Evolutionary conservation across 2,888 invertebrate species (phyloP), one percentile per base, ranked within the genome.

Genomic region (Sphaerophoria rueppellii): DNA sequence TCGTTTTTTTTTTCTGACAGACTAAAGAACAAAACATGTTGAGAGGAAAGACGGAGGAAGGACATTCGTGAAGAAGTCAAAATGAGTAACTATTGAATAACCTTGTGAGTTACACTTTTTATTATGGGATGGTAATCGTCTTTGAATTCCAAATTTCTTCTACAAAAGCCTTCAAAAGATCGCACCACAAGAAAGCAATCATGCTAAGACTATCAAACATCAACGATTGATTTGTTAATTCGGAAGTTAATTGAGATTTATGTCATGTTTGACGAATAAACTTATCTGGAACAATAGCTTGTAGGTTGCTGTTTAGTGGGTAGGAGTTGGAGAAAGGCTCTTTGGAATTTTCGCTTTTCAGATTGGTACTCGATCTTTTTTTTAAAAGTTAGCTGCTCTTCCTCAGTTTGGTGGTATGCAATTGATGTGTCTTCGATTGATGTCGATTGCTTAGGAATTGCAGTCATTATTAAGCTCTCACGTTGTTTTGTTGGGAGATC

Each of bases 171-270:
- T 50, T 50, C 11, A 11, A 34, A 48, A 34, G 48, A 6, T 7
- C 35, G 4, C 54, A 5, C 54, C 32, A 4, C 16, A 55, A 24
- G 6, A 14, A 40, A 32, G 48, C 7, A 35, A 70, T 70, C 71
- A 76, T 60, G 48, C 46, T 35, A 43, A 76, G 52, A 72, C 63
- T 63, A 52, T 81, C 76, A 76, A 72, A 74, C 61, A 57, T 50
- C 40, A 24, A 71, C 54, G 32, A 40, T 65, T 75, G 32, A 40
- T 65, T 75, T 72, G 77, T 76, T 61, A 61, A 71, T 67, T 83
- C 72, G 72, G 80, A 80, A 80, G 76, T 76, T 63, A 34, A 48
- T 80, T 85, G 67, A 61, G 61, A 85, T 85, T 80, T 85, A 85
- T 80, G 46, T 69, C 83, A 72, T 63, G 57, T 9, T 52, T 14